These are phyloP conservation scores for Scaptomyza reducta DNA, from an alignment of 2,888 invertebrate genomes.

Conservation along the genomic window DNA sequence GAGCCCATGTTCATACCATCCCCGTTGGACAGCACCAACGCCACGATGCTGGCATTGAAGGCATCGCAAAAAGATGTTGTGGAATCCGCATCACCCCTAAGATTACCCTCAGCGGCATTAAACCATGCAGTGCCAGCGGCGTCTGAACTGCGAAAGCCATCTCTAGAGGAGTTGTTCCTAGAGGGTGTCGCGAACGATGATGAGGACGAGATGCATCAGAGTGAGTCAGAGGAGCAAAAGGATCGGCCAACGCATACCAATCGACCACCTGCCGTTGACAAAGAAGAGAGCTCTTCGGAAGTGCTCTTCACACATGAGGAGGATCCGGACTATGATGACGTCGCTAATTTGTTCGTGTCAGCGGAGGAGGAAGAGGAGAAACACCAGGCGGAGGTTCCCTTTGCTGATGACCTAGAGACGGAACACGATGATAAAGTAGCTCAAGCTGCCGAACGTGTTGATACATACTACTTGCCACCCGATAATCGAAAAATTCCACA, in stretches of 20 bases:
- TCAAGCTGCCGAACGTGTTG: conserved; percentile 88
- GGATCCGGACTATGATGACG: conserved; percentile 51
- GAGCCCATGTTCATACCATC: conserved; percentile 93
- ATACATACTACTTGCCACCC: conserved; percentile 91
- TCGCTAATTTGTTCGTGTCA: conserved; percentile 51
- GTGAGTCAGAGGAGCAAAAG: conserved; percentile 23
- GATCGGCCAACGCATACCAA: conserved; percentile 18
- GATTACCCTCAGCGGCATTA: conserved; percentile 56
- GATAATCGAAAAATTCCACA: conserved; percentile 84
- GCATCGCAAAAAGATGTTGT: conserved; percentile 12
- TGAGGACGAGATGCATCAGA: conserved; percentile 17
- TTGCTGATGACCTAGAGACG: conserved; percentile 54
- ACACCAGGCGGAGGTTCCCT: conserved; percentile 68
- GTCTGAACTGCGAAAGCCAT: conserved; percentile 83
- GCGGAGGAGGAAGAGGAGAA: conserved; percentile 44
- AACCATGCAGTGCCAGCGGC: conserved; percentile 64
- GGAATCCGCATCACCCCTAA: conserved; percentile 45
- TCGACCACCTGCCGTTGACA: conserved; percentile 5
- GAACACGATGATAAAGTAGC: conserved; percentile 83
- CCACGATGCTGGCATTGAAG: conserved; percentile 63
- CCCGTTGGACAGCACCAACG: conserved; percentile 88
- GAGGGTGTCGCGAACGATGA: conserved; percentile 21
- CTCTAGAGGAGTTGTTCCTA: conserved; percentile 64
- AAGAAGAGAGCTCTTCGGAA: conserved; percentile 32
- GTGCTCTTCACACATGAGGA: conserved; percentile 3